phyloP scores from a whole-genome alignment of 1,140 invertebrate species.

The Neodiprion virginianus region DNA sequence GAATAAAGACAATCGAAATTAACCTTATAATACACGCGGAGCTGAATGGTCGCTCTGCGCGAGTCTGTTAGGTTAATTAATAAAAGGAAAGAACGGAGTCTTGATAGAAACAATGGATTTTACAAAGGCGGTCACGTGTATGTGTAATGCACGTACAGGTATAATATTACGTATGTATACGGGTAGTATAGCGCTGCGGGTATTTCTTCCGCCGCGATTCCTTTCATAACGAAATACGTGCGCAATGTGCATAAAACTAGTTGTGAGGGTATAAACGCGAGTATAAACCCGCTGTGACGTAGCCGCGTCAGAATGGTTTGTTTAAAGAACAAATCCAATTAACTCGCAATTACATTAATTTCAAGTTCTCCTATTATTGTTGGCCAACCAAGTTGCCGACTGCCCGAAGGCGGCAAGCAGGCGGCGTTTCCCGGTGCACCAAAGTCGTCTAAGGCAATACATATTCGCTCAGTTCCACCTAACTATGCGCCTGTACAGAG shows the following conservation, averaged over 20 bases:
- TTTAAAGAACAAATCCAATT: slow-evolving; percentile 4
- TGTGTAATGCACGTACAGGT: no score
- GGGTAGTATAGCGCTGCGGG: no score
- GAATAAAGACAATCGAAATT: slow-evolving; percentile 6
- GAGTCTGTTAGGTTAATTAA: background rate
- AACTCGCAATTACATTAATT: slow-evolving; percentile 7
- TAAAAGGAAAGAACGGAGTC: background rate
- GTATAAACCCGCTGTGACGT: background rate
- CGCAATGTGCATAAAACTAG: no score
- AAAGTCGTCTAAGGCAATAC: background rate
- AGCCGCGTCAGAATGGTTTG: background rate
- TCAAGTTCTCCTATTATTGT: background rate
- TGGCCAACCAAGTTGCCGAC: slow-evolving; percentile 6
- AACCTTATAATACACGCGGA: background rate
- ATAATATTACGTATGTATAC: no score
- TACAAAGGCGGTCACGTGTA: no score
- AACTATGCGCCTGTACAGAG: background rate
- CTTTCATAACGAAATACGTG: no score
- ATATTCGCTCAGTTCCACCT: background rate
- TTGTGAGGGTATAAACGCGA: no score
- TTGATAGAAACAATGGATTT: background rate
- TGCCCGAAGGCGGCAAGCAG: background rate
- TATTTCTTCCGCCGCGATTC: no score
- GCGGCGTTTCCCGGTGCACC: background rate
- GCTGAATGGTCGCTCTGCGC: background rate